Evolutionary conservation across 2,113 vertebrate species (phyloP), one percentile per base, ranked within the genome.

Genomic region (Pristiophorus japonicus): DNA sequence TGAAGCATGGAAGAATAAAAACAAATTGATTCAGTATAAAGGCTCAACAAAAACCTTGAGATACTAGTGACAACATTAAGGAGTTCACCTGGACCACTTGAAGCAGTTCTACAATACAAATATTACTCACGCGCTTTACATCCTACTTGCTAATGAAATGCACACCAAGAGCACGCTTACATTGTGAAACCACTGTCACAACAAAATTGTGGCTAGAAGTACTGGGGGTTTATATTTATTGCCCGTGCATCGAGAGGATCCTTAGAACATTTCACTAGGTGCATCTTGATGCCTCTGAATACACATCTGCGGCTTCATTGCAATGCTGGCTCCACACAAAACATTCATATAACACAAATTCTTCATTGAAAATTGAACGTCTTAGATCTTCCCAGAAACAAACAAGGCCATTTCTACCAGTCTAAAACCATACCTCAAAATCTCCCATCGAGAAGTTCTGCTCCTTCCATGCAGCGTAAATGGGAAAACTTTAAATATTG

Each of bases 401-500:
- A 30, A 30, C 24, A 51, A 88, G 42, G 2, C 22, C 3, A 88
- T 30, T 45, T 81, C 38, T 81, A 81, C 4, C 16, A 55, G 42
- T 51, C 22, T 20, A 87, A 87, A 87, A 87, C 16, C 42, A 47
- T 51, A 45, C 20, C 20, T 27, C 42, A 51, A 87, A 47, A 22
- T 51, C 45, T 27, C 7, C 11, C 22, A 51, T 87, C 10, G 16
- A 78, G 12, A 18, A 78, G 75, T 14, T 38, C 12, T 42, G n/a
- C 16, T 78, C 14, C 30, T 34, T 34, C 38, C 7, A 84, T 11
- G 22, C 1, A 88, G 24, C 24, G 24, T 10, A 27, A 88, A 55
- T 88, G 27, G 47, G 24, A 88, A 88, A 88, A 55, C 45, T 88
- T 81, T 81, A 88, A 88, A 47, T 88, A 55, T 88, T 47, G 81